Base-by-base conservation (phyloP, 2,797 vertebrate species). In the Parauchenoglanis punctatus region DNA sequence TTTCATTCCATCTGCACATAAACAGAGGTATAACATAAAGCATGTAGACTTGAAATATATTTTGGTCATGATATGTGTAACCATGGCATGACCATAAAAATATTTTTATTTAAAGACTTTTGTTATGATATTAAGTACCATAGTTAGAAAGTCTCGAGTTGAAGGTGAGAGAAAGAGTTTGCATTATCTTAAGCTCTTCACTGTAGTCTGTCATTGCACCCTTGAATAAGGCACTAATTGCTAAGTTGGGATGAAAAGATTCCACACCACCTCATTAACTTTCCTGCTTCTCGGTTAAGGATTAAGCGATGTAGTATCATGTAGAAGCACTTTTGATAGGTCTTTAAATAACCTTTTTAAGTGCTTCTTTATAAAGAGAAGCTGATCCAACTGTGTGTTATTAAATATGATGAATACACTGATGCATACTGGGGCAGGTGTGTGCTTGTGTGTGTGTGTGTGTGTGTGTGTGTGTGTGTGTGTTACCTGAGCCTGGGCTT, bases 191-290 rank as follows among this genome's bases (percentile, higher is more conserved):
- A 82, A 82, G 61, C 44, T 35, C 6, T 54, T 56, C 28, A 52
- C 84, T 65, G 46, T 46, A 54, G 12, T 76, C 68, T 84, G 58
- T 76, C 81, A 83, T 68, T 84, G 58, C 70, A 67, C 81, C 25
- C 77, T 59, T 86, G 85, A 70, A 86, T 81, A 46, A 72, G 46
- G 25, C 35, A 7, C 35, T 81, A 86, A 81, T 86, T 70, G 76
- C 65, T 86, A 70, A 86, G 72, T 59, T 44, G 49, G 63, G 35
- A 81, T 86, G 85, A 86, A 86, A 86, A 59, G 85, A 81, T 58
- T 78, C 76, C 7, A 54, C 75, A 81, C 77, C 85, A 72, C 67
- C 76, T 81, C 77, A 81, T 86, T 81, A 86, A 81, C 77, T 81
- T 58, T 58, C 49, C n/a, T 52, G 23, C 40, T 59, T 75, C 58